Percentiles rank a stretch among this genome's conserved stretches.
Evolutionary conservation across 2,888 invertebrate species (phyloP).

Genomic region (Timema cristinae): DNA sequence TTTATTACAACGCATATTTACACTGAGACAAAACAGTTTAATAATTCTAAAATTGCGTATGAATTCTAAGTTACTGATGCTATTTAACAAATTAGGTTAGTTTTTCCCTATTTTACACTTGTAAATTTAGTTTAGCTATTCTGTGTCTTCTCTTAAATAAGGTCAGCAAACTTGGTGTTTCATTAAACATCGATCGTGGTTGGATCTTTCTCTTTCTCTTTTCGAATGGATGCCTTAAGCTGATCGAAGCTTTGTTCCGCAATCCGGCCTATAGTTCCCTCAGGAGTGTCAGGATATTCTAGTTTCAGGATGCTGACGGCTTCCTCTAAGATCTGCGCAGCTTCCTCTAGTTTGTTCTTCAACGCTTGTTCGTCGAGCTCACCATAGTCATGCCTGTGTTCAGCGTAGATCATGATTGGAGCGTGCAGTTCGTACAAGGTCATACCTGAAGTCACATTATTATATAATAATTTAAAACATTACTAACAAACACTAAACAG

Average conservation of each 20-base stretch:
- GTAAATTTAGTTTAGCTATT: too few relatives aligned
- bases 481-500: too few relatives aligned
- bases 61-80: too few relatives aligned
- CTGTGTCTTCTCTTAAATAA: too few relatives aligned
- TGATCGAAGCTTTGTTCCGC: constrained; percentile 39
- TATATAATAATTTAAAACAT: too few relatives aligned
- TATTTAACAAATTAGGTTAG: too few relatives aligned
- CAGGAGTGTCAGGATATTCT: constrained; percentile 38
- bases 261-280: constrained; percentile 37
- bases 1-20: too few relatives aligned
- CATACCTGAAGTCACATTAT: constrained; percentile 37
- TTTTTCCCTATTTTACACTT: too few relatives aligned
- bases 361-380: constrained; percentile 34
- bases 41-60: too few relatives aligned
- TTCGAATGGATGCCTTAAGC: constrained; percentile 30
- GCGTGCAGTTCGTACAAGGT: constrained; percentile 44
- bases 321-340: constrained; percentile 36
- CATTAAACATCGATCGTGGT: too few relatives aligned
- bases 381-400: constrained; percentile 36
- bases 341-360: constrained; percentile 36
- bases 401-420: constrained; percentile 39
- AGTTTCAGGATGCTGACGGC: constrained; percentile 37
- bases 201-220: background rate
- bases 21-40: too few relatives aligned
- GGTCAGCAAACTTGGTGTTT: too few relatives aligned